phyloP scores from a whole-genome alignment of 2,113 vertebrate genomes.

The Nyctereutes procyonoides region DNA sequence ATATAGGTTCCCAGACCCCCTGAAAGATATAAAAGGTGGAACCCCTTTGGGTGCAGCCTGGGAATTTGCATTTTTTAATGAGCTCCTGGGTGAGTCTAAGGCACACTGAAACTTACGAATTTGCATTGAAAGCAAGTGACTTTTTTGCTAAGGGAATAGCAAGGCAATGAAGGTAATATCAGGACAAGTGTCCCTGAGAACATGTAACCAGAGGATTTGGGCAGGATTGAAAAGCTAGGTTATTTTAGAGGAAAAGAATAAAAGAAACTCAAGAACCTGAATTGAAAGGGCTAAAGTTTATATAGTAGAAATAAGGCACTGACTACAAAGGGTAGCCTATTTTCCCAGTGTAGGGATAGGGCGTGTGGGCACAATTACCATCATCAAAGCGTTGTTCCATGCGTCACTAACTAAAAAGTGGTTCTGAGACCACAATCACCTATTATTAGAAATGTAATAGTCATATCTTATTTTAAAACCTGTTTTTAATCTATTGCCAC shows the following conservation, averaged over 20 bases:
- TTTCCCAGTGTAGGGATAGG: slow-evolving; percentile 36
- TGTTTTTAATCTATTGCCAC: slow-evolving; percentile 88
- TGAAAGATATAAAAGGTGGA: background rate
- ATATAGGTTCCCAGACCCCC: background rate
- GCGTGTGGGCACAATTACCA: slow-evolving; percentile 74
- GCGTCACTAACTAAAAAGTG: slow-evolving; percentile 78
- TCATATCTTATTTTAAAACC: slow-evolving; percentile 85
- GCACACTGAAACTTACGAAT: background rate
- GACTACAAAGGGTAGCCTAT: slow-evolving; percentile 79
- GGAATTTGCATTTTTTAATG: background rate
- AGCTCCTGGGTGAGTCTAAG: background rate
- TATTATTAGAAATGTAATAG: slow-evolving; percentile 87
- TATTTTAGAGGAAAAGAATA: slow-evolving; percentile 69
- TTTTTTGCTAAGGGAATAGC: background rate
- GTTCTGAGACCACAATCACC: slow-evolving; percentile 80
- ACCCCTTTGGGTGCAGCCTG: background rate
- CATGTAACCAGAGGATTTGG: slow-evolving; percentile 60
- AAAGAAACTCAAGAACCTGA: slow-evolving; percentile 55
- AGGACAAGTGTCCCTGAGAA: slow-evolving; percentile 70
- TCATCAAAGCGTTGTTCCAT: slow-evolving; percentile 78
- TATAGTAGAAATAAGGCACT: slow-evolving; percentile 41
- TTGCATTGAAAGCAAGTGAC: background rate
- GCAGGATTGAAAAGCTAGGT: slow-evolving; percentile 46
- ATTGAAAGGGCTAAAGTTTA: slow-evolving; percentile 74
- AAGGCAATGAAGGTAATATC: slow-evolving; percentile 50